Percentiles rank a stretch among this genome's conserved stretches.
Conservation (phyloP, 2,888 invertebrate species). For the Hemaris fuciformis region DNA sequence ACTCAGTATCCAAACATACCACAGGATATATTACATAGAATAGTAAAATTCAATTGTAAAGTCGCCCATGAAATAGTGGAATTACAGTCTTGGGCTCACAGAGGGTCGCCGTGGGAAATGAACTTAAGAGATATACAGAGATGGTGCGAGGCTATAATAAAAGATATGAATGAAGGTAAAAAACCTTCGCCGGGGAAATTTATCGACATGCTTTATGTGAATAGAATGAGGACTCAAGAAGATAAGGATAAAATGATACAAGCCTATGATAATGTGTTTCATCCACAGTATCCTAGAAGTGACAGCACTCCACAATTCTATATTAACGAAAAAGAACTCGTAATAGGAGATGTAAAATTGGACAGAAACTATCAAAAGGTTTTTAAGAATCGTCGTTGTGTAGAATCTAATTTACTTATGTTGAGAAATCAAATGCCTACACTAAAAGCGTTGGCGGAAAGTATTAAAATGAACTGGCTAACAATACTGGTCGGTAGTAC, state of each 20-base stretch:
- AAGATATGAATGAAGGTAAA: conserved; percentile 48
- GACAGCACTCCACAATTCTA: conserved; percentile 80
- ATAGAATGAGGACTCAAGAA: conserved; percentile 90
- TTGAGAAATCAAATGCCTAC: conserved; percentile 83
- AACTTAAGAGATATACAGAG: conserved; percentile 96
- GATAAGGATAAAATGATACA: conserved; percentile 88
- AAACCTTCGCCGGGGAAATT: conserved; percentile 80
- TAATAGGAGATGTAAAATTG: conserved; percentile 84
- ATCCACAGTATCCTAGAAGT: conserved; percentile 71
- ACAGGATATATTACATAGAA: conserved; percentile 82
- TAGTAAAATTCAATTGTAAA: conserved; percentile 90
- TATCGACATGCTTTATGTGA: conserved; percentile 91
- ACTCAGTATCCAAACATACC: conserved; percentile 84
- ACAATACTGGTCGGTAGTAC: conserved; percentile 91
- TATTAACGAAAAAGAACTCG: conserved; percentile 80
- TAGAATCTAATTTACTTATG: conserved; percentile 68
- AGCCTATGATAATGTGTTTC: conserved; percentile 73
- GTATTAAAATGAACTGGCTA: conserved; percentile 96
- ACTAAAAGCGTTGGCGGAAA: conserved; percentile 91
- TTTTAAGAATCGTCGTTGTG: conserved; percentile 54
- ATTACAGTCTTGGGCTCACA: conserved; percentile 86
- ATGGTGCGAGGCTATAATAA: conserved; percentile 91
- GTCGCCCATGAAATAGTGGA: conserved; percentile 84
- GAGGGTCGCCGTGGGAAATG: conserved; percentile 97
- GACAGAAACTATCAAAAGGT: conserved; percentile 62